Evolutionary conservation across 2,888 invertebrate genomes (phyloP).

Genomic region (Trachelus stipa): DNA sequence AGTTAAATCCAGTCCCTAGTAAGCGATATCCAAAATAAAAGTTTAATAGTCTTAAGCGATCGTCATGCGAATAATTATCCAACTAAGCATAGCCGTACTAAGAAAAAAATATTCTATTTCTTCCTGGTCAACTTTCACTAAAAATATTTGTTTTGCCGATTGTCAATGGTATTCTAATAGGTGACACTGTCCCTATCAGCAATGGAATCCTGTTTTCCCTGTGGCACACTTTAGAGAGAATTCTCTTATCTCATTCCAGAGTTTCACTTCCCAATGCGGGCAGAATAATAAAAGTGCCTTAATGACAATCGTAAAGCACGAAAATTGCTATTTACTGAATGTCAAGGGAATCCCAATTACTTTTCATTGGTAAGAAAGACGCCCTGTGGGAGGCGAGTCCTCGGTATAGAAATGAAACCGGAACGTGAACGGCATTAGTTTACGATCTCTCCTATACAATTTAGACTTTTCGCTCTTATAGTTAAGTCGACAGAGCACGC

Average conservation of each 20-base stretch:
- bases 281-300: slow-evolving; percentile 2
- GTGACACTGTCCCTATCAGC: background rate
- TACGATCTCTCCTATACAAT: background rate
- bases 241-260: slow-evolving; percentile 18
- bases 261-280: slow-evolving; percentile 33
- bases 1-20: background rate
- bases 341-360: slow-evolving; percentile 24
- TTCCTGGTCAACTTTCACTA: background rate
- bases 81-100: background rate
- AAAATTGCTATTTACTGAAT: slow-evolving; percentile 24
- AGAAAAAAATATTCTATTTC: background rate
- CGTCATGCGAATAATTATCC: background rate
- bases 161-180: slow-evolving; percentile 7
- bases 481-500: background rate
- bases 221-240: slow-evolving; percentile 27
- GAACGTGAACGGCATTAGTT: background rate
- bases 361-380: background rate
- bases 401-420: background rate
- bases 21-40: background rate
- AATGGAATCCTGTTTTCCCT: slow-evolving; percentile 7
- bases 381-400: background rate
- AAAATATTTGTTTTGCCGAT: slow-evolving; percentile 5
- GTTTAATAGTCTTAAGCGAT: background rate
- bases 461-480: background rate
- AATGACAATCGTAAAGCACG: slow-evolving; percentile 16